Percentiles rank a stretch among this genome's conserved stretches.
phyloP scores from a whole-genome alignment of 2,113 vertebrate genomes.

The Setophaga kirtlandii region DNA sequence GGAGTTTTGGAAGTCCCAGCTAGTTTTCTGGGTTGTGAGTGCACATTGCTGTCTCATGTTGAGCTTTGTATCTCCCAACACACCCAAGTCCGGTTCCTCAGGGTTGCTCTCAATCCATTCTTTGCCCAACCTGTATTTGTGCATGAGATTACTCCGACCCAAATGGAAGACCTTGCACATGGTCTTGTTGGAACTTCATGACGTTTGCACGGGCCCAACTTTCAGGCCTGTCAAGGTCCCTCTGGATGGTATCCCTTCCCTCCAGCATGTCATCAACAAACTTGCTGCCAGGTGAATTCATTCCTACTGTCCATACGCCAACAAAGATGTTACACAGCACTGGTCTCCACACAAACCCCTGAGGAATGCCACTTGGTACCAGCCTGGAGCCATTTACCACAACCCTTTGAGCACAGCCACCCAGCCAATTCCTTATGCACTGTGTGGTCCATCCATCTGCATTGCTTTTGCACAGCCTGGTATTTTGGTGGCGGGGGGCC shows the following conservation, averaged over 20 bases:
- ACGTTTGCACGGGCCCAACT: background rate
- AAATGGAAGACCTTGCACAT: background rate
- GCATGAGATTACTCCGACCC: rapidly evolving
- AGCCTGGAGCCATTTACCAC: background rate
- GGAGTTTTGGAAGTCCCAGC: background rate
- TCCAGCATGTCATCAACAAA: background rate
- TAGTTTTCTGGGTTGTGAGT: background rate
- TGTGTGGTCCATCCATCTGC: background rate
- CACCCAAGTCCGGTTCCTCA: background rate
- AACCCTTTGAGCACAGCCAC: background rate
- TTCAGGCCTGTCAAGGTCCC: background rate
- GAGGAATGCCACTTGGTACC: background rate
- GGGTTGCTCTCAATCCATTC: background rate
- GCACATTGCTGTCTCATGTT: background rate
- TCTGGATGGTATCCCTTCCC: background rate
- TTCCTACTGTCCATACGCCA: background rate
- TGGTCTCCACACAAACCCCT: background rate
- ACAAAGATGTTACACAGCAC: background rate
- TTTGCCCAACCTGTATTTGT: background rate
- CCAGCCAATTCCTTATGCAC: background rate
- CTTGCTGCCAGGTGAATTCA: background rate
- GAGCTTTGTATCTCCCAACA: background rate
- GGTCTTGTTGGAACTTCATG: background rate
- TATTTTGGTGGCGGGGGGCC: rapidly evolving
- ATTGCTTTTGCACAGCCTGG: rapidly evolving